phyloP scores from a whole-genome alignment of 2,113 vertebrate genomes.

The Equus przewalskii region DNA sequence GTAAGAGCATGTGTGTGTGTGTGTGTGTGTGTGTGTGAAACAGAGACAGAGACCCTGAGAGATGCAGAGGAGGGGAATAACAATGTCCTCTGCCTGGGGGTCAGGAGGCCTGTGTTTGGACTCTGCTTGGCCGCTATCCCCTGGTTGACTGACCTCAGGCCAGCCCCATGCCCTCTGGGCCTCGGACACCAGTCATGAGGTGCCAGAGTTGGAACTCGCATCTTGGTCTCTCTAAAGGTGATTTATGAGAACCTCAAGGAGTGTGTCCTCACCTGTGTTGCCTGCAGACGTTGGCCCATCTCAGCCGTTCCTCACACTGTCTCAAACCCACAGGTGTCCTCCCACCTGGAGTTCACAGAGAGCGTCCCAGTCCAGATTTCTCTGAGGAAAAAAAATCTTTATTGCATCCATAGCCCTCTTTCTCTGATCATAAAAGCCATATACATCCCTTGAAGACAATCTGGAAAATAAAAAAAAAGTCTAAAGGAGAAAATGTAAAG shows the following conservation, averaged over 20 bases:
- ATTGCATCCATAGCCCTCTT: not conserved
- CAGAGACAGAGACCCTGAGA: not conserved
- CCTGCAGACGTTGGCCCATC: not conserved
- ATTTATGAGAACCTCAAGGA: not conserved
- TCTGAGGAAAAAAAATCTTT: not conserved
- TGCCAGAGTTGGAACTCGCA: not conserved
- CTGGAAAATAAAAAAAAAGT: not conserved
- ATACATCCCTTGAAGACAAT: constrained; percentile 1
- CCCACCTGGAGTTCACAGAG: not conserved
- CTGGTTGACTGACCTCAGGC: not conserved
- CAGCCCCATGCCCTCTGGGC: not conserved
- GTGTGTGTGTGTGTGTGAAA: not conserved
- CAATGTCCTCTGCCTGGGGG: not conserved
- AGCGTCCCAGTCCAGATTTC: not conserved
- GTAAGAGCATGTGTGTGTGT: not conserved
- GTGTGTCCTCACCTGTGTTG: not conserved
- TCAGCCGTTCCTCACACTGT: not conserved
- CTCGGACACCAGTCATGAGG: not conserved
- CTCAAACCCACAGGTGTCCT: not conserved
- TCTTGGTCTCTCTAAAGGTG: not conserved
- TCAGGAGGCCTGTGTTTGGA: not conserved
- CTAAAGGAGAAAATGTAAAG: constrained; percentile 41
- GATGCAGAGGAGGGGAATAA: not conserved
- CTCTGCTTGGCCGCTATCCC: not conserved
- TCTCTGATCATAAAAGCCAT: not conserved